These are phyloP conservation scores for Acanthopagrus latus DNA, from an alignment of 2,797 vertebrate species.

Conservation along the genomic window DNA sequence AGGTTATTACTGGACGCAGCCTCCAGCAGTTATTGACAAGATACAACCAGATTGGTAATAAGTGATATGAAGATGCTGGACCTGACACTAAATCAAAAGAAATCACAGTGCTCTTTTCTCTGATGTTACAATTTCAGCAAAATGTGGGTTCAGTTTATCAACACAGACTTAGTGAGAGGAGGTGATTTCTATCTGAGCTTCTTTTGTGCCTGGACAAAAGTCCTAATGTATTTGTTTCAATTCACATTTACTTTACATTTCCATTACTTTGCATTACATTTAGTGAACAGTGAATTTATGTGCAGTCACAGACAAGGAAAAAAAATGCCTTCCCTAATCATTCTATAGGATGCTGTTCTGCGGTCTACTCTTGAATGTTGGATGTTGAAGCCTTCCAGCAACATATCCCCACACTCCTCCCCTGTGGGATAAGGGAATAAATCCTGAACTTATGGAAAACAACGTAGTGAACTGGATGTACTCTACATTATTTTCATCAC, in stretches of 20 bases:
- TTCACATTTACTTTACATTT: not conserved
- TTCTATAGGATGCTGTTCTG: slow-evolving; percentile 1
- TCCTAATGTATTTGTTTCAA: not conserved
- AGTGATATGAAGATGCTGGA: slow-evolving; percentile 20
- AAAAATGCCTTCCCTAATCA: slow-evolving; percentile 7
- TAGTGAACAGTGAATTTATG: slow-evolving; percentile 4
- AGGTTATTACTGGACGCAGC: slow-evolving; percentile 36
- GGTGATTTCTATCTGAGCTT: not conserved
- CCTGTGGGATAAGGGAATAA: not conserved
- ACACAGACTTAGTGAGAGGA: not conserved
- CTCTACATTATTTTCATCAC: not conserved
- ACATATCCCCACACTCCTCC: not conserved
- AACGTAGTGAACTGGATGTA: slow-evolving; percentile 13
- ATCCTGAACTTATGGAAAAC: slow-evolving; percentile 2
- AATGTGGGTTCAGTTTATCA: slow-evolving; percentile 1
- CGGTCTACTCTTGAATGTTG: not conserved
- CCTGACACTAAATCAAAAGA: slow-evolving; percentile 9
- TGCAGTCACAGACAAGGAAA: not conserved
- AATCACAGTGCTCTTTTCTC: not conserved
- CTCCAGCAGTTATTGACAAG: slow-evolving; percentile 45
- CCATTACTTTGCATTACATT: not conserved
- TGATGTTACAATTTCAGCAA: slow-evolving; percentile 6
- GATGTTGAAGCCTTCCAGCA: not conserved
- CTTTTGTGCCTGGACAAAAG: not conserved
- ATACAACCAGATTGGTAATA: slow-evolving; percentile 9